Evolutionary conservation across 1,140 invertebrate species (phyloP).

Genomic region (Venustaconcha ellipsiformis): DNA sequence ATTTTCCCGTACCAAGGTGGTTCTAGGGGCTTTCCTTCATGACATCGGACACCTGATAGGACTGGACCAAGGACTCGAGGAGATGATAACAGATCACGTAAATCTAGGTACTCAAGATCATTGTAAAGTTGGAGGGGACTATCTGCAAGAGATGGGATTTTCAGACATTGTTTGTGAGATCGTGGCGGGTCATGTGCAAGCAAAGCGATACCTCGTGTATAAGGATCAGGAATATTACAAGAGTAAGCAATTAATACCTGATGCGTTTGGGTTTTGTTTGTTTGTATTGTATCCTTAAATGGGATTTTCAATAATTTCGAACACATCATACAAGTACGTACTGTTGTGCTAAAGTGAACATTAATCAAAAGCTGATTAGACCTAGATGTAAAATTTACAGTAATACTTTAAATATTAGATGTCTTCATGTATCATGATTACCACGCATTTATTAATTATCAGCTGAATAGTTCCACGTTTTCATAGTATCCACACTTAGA

Average conservation of each 20-base stretch:
- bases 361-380: neutral
- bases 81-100: constrained; percentile 38
- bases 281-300: neutral
- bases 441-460: no score
- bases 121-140: constrained; percentile 39
- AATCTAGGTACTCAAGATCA: constrained; percentile 43
- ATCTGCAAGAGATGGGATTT: constrained; percentile 36
- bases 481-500: no score
- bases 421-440: neutral
- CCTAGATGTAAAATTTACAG: neutral
- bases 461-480: no score
- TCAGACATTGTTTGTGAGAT: constrained; percentile 33
- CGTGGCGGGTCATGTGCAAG: constrained; percentile 47
- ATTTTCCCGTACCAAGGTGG: constrained; percentile 16
- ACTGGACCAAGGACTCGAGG: constrained; percentile 8
- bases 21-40: constrained; percentile 47
- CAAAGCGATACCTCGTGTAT: constrained; percentile 51
- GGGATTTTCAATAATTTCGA: neutral
- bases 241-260: constrained; percentile 19
- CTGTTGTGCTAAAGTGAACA: neutral
- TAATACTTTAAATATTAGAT: neutral
- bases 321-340: neutral
- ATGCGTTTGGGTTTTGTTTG: neutral
- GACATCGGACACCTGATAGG: constrained; percentile 51
- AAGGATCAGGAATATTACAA: constrained; percentile 39